These are phyloP conservation scores for Lepidurus couesii DNA, from an alignment of 1,140 invertebrate genomes.

Conservation along the genomic window DNA sequence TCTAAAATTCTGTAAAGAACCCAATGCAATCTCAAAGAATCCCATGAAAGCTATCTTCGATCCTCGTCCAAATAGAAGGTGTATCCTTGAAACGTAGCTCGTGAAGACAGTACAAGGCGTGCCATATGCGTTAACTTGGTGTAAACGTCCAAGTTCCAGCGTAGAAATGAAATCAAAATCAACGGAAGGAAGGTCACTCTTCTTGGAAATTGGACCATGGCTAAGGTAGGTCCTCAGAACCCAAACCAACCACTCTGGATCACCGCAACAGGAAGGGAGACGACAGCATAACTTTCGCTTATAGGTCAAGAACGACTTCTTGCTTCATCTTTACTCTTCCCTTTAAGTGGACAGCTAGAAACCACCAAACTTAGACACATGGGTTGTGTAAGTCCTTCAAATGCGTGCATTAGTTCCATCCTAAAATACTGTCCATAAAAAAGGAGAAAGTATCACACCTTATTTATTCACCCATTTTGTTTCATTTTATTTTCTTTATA, in stretches of 20 bases:
- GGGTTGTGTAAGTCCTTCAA: no score
- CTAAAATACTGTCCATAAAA: no score
- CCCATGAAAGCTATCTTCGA: no score
- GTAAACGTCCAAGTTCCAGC: background rate
- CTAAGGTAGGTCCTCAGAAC: background rate
- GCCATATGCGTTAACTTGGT: background rate
- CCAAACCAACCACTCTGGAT: background rate
- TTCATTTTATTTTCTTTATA: no score
- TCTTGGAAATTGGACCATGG: background rate
- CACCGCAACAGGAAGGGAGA: background rate
- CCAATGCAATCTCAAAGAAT: no score
- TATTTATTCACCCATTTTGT: no score
- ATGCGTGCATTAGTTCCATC: no score
- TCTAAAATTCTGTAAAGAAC: no score
- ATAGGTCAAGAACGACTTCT: constrained; percentile 22
- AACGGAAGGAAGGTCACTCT: background rate
- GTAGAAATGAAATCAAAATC: background rate
- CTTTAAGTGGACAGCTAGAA: background rate
- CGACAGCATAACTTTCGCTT: constrained; percentile 8
- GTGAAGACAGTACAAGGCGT: background rate
- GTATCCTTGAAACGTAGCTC: no score
- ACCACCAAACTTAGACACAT: no score
- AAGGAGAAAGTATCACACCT: no score
- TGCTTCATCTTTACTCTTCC: background rate
- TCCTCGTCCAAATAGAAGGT: no score